Conservation (phyloP, 2,797 vertebrate genomes). For the Eulemur rubriventer region DNA sequence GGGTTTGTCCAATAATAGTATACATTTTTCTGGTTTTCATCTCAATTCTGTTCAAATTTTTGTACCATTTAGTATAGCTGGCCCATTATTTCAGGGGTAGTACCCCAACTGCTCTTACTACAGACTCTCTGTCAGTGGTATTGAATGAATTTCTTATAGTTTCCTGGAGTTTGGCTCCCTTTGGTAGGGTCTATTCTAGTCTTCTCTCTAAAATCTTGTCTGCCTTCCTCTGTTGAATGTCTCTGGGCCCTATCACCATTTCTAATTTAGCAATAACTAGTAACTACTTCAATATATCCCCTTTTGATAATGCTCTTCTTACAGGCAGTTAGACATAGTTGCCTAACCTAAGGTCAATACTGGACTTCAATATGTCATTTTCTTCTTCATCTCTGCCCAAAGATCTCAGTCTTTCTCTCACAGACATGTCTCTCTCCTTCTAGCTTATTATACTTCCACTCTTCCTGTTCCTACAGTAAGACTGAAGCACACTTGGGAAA, state of each 20-base stretch:
- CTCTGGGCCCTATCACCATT: not conserved
- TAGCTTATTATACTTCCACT: not conserved
- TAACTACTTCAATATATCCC: not conserved
- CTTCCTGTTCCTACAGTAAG: not conserved
- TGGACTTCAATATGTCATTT: not conserved
- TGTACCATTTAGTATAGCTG: not conserved
- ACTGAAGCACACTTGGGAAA: slow-evolving; percentile 23
- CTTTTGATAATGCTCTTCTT: not conserved
- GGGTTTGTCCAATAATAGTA: not conserved
- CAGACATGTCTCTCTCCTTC: not conserved
- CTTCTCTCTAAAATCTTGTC: not conserved
- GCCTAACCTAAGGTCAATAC: not conserved
- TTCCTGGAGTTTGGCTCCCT: not conserved
- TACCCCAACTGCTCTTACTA: not conserved
- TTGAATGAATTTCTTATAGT: not conserved
- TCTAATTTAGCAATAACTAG: not conserved
- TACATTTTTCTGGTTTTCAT: not conserved
- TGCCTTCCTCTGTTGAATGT: not conserved
- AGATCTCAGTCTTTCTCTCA: not conserved
- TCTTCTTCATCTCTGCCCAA: not conserved
- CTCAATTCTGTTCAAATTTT: not conserved
- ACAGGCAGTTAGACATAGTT: not conserved
- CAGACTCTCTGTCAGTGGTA: not conserved
- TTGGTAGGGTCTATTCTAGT: not conserved
- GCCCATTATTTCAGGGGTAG: not conserved